Evolutionary conservation across 2,888 invertebrate genomes (phyloP).

Genomic region (Taenaris catops): DNA sequence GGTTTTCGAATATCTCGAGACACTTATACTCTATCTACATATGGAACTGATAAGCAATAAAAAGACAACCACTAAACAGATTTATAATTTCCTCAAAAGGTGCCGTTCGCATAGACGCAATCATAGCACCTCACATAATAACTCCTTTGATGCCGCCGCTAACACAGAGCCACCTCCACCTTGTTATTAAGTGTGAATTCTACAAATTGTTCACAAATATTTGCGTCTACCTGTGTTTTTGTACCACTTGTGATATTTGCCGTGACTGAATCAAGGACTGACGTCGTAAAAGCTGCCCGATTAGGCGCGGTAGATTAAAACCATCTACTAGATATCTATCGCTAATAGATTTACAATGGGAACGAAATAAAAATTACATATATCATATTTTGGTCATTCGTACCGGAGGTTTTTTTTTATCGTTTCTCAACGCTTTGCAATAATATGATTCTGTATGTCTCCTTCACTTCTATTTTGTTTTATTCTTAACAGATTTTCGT

Average conservation of each 20-base stretch:
- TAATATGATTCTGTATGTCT: no score
- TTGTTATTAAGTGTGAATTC: slow-evolving; percentile 77
- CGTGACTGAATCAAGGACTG: slow-evolving; percentile 62
- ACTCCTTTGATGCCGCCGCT: slow-evolving; percentile 58
- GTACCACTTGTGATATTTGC: slow-evolving; percentile 60
- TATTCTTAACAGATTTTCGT: no score
- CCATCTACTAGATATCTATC: slow-evolving; percentile 27
- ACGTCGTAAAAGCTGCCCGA: slow-evolving; percentile 50
- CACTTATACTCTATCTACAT: no score
- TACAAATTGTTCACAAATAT: slow-evolving; percentile 78
- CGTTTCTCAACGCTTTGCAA: no score
- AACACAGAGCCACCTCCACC: slow-evolving; percentile 46
- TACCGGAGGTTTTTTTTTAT: no score
- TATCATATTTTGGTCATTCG: no score
- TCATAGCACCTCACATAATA: slow-evolving; percentile 62
- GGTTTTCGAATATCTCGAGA: no score
- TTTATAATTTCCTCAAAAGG: slow-evolving; percentile 21
- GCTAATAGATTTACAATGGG: slow-evolving; percentile 30
- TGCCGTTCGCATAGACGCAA: slow-evolving; percentile 43
- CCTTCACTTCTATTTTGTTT: no score
- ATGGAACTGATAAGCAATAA: not conserved
- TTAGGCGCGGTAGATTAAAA: slow-evolving; percentile 54
- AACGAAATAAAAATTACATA: slow-evolving; percentile 22
- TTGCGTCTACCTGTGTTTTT: slow-evolving; percentile 75
- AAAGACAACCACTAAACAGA: slow-evolving; percentile 6